These are phyloP conservation scores for Andricus grossulariae DNA, from an alignment of 1,140 invertebrate species.

Conservation along the genomic window DNA sequence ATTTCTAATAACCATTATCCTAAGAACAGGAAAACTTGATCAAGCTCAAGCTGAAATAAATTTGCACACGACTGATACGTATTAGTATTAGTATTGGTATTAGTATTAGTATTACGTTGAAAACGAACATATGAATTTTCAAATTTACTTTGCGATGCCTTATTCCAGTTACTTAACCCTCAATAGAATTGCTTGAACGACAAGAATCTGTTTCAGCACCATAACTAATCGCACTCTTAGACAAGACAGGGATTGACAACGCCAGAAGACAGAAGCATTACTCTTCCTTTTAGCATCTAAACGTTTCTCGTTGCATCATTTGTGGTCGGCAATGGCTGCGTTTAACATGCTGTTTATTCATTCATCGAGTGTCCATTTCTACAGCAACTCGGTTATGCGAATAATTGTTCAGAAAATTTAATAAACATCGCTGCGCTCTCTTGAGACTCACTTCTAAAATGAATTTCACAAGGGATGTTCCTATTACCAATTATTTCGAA, in stretches of 20 bases:
- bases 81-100: no score
- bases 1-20: no score
- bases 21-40: no score
- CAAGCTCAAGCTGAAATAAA: no score
- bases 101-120: no score
- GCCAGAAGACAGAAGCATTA: not conserved
- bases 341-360: conserved; percentile 8
- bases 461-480: no score
- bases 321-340: not conserved
- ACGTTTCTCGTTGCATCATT: conserved; percentile 15
- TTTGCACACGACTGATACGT: no score
- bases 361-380: not conserved
- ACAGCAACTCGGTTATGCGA: conserved; percentile 22
- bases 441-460: not conserved
- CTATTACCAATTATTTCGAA: no score
- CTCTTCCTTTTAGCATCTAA: conserved; percentile 24
- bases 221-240: not conserved
- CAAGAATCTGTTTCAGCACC: not conserved
- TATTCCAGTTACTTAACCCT: not conserved
- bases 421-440: conserved; percentile 37
- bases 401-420: conserved; percentile 44
- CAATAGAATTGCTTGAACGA: not conserved
- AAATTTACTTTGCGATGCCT: not conserved
- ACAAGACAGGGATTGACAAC: conserved; percentile 16
- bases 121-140: no score